Evolutionary conservation across 2,888 invertebrate species (phyloP).

Genomic region (Drosophila engyochracea): DNA sequence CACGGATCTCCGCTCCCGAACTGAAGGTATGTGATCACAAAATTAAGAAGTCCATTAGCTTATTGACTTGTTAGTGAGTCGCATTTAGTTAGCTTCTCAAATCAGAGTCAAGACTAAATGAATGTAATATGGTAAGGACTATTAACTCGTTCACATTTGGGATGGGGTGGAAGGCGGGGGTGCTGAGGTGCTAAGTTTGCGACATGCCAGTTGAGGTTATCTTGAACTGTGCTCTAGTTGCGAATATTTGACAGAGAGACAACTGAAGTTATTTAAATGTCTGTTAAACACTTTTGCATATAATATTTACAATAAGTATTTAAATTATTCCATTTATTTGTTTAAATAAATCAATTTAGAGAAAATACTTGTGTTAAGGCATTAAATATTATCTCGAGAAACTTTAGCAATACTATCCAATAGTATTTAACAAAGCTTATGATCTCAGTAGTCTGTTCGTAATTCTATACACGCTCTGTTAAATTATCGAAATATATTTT

Average conservation of each 20-base stretch:
- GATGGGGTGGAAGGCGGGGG: neutral
- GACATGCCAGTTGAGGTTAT: neutral
- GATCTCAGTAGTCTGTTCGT: neutral
- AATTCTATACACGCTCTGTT: neutral
- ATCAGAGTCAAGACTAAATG: neutral
- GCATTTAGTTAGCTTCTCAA: neutral
- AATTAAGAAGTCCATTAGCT: neutral
- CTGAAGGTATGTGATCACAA: constrained; percentile 18
- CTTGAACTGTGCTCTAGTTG: neutral
- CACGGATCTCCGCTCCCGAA: neutral
- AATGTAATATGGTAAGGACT: neutral
- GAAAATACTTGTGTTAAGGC: too few species aligned
- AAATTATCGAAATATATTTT: neutral
- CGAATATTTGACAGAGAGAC: neutral
- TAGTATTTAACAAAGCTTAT: neutral
- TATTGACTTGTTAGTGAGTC: neutral
- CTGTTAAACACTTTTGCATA: neutral
- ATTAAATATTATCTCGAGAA: neutral
- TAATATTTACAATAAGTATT: neutral
- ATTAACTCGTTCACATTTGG: neutral
- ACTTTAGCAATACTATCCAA: neutral
- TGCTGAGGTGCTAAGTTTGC: neutral
- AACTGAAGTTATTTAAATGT: neutral
- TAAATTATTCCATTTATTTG: neutral
- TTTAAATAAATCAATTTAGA: neutral